Percentiles rank a stretch among this genome's conserved stretches.
phyloP scores from a whole-genome alignment of 2,797 vertebrate genomes.

The Onychomys arenicola region DNA sequence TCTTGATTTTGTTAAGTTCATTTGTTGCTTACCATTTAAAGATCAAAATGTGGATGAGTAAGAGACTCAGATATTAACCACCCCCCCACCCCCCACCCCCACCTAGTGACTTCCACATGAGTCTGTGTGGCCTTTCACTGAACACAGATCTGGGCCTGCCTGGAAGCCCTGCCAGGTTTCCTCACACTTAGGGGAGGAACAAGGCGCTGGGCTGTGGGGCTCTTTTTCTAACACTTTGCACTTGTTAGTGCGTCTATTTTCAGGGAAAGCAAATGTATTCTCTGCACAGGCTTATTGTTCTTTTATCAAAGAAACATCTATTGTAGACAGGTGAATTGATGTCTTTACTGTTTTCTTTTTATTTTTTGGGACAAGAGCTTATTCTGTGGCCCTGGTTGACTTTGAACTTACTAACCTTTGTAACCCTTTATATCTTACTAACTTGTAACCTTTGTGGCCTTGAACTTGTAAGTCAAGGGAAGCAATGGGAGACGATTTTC shows the following conservation, averaged over 20 bases:
- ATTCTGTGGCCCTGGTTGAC: background rate
- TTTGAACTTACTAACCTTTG: background rate
- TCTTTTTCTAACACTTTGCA: conserved; percentile 58
- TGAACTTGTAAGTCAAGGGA: background rate
- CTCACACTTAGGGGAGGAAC: background rate
- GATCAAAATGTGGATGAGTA: conserved; percentile 29
- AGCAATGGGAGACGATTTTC: background rate
- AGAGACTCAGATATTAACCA: conserved; percentile 35
- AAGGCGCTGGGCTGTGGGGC: conserved; percentile 56
- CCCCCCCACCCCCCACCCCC: background rate
- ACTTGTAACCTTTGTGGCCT: background rate
- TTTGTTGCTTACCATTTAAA: conserved; percentile 53
- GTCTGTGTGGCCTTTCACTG: conserved; percentile 53
- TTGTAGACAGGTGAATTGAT: background rate
- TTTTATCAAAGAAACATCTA: conserved; percentile 43
- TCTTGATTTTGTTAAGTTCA: conserved; percentile 50
- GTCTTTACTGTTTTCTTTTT: background rate
- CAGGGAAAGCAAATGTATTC: conserved; percentile 66
- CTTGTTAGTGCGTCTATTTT: conserved; percentile 62
- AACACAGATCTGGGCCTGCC: conserved; percentile 54
- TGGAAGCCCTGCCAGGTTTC: conserved; percentile 69
- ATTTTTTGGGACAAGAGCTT: background rate
- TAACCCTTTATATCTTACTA: background rate
- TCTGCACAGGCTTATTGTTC: conserved; percentile 52
- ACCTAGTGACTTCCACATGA: conserved; percentile 55